phyloP scores from a whole-genome alignment of 2,113 vertebrate species.

The human region DNA sequence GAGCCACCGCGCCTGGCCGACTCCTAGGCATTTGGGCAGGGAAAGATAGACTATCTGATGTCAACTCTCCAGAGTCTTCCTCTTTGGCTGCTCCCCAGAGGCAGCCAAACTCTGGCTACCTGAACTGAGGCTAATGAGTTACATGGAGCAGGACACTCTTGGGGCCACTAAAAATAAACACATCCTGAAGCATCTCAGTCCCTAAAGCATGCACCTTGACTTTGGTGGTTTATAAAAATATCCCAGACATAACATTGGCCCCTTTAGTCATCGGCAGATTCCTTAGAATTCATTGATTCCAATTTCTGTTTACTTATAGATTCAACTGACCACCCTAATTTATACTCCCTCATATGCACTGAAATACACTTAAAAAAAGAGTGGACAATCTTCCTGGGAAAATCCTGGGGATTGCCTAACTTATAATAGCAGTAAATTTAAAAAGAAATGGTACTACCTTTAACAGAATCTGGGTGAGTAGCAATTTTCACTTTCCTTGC shows the following conservation, averaged over 20 bases:
- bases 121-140: constrained; percentile 52
- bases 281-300: not conserved
- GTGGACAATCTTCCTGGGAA: not conserved
- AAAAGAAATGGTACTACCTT: not conserved
- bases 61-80: constrained; percentile 10
- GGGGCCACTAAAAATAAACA: constrained; percentile 25
- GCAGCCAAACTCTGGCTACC: not conserved
- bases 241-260: not conserved
- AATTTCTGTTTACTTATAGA: not conserved
- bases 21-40: not conserved
- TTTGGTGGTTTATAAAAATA: constrained; percentile 11
- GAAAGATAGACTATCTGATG: not conserved
- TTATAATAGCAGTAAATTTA: not conserved
- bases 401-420: not conserved
- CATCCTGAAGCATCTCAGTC: not conserved
- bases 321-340: not conserved
- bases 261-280: not conserved
- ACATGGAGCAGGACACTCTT: constrained; percentile 17
- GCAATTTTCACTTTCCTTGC: not conserved
- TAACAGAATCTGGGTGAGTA: not conserved
- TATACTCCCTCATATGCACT: not conserved
- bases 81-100: not conserved
- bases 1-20: no score
- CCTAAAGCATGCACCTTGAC: not conserved
- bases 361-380: not conserved